Evolutionary conservation across 2,888 invertebrate genomes (phyloP).

Genomic region (Tortricodes alternella): DNA sequence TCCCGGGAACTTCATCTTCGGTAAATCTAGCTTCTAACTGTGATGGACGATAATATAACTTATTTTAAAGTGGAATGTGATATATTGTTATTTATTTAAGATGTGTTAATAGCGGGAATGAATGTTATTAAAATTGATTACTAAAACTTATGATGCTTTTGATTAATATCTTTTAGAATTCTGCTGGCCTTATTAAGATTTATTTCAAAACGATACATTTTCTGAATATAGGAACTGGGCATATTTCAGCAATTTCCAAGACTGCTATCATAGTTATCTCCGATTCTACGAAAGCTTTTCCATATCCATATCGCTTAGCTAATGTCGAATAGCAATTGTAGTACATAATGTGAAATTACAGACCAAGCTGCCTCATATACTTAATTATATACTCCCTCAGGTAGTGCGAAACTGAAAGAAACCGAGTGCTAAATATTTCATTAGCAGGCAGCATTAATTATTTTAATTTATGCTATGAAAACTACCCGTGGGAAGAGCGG

Average conservation of each 20-base stretch:
- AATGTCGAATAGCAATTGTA: neutral
- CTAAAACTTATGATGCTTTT: neutral
- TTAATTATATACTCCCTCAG: constrained; percentile 15
- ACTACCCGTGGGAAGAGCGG: constrained; percentile 26
- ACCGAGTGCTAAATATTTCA: constrained; percentile 29
- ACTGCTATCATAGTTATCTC: no score
- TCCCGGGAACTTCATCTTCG: constrained; percentile 94
- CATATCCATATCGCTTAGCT: neutral
- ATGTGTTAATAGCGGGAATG: constrained; percentile 9
- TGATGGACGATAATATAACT: neutral
- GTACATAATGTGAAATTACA: neutral
- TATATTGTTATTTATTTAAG: constrained; percentile 12
- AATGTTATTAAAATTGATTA: constrained; percentile 6
- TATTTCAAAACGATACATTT: no score
- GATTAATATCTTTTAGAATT: no score
- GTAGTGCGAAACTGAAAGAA: constrained; percentile 9
- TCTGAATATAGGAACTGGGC: no score
- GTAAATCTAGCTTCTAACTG: constrained; percentile 87
- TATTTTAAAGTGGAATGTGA: constrained; percentile 15
- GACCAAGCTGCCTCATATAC: no score
- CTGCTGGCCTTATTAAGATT: no score
- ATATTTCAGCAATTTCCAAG: no score
- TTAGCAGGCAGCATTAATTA: constrained; percentile 38
- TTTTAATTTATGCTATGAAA: constrained; percentile 46
- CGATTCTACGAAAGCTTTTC: neutral